Base-by-base conservation (phyloP, 2,797 vertebrate genomes). In the Alexandromys oeconomus region DNA sequence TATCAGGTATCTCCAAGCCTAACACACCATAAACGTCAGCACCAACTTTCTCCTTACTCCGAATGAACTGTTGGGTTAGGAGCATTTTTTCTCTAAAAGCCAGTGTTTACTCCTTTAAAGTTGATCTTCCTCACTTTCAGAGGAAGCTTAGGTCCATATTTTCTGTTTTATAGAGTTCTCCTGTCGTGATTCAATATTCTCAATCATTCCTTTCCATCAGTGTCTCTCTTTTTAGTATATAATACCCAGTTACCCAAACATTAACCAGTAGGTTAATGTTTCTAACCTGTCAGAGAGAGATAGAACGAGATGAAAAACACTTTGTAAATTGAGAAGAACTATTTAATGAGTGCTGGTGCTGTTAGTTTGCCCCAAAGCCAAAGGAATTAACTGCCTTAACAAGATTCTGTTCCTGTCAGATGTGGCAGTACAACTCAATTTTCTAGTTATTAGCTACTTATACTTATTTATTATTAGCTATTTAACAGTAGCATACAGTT, bases 401-500 rank as follows among this genome's bases (percentile, higher is more conserved):
- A 82, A 85, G 31, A 61, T 51, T 84, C 57, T 69, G 29, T 59
- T 93, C 40, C 71, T 91, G 40, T 59, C 78, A 86, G 43, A 71
- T 77, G 34, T 76, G 46, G 34, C 3, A 63, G 3, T 59, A 92
- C 1, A 80, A 73, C 34, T 94, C 63, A 87, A 57, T 54, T 91
- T 54, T 92, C 37, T 76, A 84, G 85, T 90, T 27, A 94, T 34
- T 81, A 84, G 3, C 3, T 78, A 87, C 40, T 91, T 94, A 40
- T 78, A 94, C 37, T 84, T 21, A 63, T 79, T 79, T 57, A 51
- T 84, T 82, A 63, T 82, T 46, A 34, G 61, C 61, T 84, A 80
- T 82, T 94, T 61, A 90, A 91, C 89, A 84, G 37, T 61, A 91
- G n/a, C 85, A 93, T 88, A 79, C 57, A 82, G 76, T 91, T 93